phyloP scores from a whole-genome alignment of 2,113 vertebrate species.

The cattle (Bos taurus) region DNA sequence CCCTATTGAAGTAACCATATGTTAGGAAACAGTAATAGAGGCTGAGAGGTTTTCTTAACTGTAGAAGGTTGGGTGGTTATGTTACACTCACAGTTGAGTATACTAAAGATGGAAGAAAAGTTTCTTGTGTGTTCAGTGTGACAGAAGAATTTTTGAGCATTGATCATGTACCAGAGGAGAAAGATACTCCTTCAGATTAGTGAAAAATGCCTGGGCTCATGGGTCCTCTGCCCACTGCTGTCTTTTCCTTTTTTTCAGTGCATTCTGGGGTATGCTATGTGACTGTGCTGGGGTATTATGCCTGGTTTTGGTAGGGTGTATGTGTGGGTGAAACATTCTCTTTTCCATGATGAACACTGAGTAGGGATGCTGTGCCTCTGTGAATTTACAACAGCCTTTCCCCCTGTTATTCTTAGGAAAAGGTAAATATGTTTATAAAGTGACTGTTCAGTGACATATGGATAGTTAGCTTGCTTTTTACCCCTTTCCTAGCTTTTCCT shows the following conservation, averaged over 20 bases:
- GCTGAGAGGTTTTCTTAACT: not conserved
- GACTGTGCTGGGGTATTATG: not conserved
- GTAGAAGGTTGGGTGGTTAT: not conserved
- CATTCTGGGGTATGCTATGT: rapidly evolving
- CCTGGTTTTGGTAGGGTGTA: not conserved
- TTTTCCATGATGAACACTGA: not conserved
- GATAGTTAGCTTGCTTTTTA: not conserved
- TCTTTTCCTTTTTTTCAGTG: not conserved
- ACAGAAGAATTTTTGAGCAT: not conserved
- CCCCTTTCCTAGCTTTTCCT: not conserved
- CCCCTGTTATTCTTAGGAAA: not conserved
- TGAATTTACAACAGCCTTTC: not conserved
- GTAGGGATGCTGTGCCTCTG: not conserved
- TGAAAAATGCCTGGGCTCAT: not conserved
- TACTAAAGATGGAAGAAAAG: not conserved
- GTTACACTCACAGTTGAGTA: not conserved
- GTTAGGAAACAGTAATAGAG: not conserved
- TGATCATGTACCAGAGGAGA: not conserved
- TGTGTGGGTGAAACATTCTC: not conserved
- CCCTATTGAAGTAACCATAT: not conserved
- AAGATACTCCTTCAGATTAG: not conserved
- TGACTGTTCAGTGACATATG: not conserved
- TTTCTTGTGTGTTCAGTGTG: not conserved
- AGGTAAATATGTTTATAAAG: not conserved
- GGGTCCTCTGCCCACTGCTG: not conserved